phyloP scores from a whole-genome alignment of 2,888 invertebrate genomes.

The Desoria tigrina region DNA sequence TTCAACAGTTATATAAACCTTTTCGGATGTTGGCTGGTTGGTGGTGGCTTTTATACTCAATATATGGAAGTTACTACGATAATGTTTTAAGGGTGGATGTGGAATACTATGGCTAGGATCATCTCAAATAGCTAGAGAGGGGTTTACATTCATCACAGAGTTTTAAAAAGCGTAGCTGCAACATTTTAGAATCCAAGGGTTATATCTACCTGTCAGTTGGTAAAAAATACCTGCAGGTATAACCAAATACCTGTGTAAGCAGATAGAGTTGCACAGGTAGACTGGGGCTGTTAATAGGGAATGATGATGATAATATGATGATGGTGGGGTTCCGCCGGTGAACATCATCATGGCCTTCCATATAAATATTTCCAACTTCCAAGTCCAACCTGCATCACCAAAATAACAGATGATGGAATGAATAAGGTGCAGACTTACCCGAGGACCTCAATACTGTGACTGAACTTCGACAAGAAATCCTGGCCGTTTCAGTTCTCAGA shows the following conservation, averaged over 20 bases:
- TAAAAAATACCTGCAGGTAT: slow-evolving; percentile 7
- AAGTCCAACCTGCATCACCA: not conserved
- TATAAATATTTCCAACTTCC: not conserved
- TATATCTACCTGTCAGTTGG: slow-evolving; percentile 3
- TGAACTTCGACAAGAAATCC: too few relatives aligned
- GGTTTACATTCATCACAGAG: not conserved
- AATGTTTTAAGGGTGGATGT: slow-evolving; percentile 1
- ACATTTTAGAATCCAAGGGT: not conserved
- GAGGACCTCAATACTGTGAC: too few relatives aligned
- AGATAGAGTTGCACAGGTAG: slow-evolving; percentile 9
- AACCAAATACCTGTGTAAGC: not conserved
- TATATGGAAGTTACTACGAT: not conserved
- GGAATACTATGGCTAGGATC: not conserved
- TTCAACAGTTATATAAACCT: too few relatives aligned
- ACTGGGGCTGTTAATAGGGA: not conserved
- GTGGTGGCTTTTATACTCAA: not conserved
- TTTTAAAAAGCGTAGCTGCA: slow-evolving; percentile 4
- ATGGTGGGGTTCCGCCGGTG: slow-evolving; percentile 20
- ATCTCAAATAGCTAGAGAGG: too few relatives aligned
- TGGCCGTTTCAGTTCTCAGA: too few relatives aligned
- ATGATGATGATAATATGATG: too few relatives aligned
- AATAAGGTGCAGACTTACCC: too few relatives aligned
- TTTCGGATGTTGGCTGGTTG: too few relatives aligned
- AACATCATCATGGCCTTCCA: slow-evolving; percentile 14
- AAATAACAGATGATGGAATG: too few relatives aligned